Base-by-base conservation (phyloP, 2,113 vertebrate species). In the Euleptes europaea region DNA sequence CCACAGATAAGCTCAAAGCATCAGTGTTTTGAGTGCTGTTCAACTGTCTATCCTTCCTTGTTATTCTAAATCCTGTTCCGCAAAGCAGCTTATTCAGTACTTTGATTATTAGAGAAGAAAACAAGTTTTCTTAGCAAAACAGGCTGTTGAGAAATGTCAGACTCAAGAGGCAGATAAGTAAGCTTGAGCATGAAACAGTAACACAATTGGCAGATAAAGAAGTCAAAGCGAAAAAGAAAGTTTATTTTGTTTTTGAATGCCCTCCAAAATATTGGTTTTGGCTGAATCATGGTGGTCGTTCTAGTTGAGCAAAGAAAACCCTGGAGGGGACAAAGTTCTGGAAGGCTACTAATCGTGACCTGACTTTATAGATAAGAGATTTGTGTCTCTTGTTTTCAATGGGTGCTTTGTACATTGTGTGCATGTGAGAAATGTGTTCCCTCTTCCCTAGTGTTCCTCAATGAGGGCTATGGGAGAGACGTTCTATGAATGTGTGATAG, bases 161-260 rank as follows among this genome's bases (percentile, higher is more conserved):
- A 51, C 88, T 89, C 44, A 0, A 0, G 86, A 51, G 54, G 1
- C 77, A 89, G 76, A 70, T 1, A 84, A 63, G 76, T 60, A 35
- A 69, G 69, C 33, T 57, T 67, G 5, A 80, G 69, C 35, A 38
- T 69, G 5, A 28, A 73, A 84, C 44, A 80, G 54, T 40, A 70
- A 70, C 28, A 26, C 28, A 51, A 63, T 0, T 66, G 82, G 21
- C 33, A 72, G 74, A 28, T 23, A 71, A 93, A 84, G 11, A 91
- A 90, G 35, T 40, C 33, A 85, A 38, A 33, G 10, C n/a, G 77
- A 71, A 86, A 84, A 4, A 0, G 0, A 4, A 72, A 40, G 63
- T 78, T 85, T 89, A 49, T 89, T 92, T 82, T 93, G 84, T 67
- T 87, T 81, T 86, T 88, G 74, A 86, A 28, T 84, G 75, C 51